Percentiles rank a stretch among this genome's conserved stretches.
phyloP scores from a whole-genome alignment of 2,888 invertebrate species.

The Epicampocera succincta region DNA sequence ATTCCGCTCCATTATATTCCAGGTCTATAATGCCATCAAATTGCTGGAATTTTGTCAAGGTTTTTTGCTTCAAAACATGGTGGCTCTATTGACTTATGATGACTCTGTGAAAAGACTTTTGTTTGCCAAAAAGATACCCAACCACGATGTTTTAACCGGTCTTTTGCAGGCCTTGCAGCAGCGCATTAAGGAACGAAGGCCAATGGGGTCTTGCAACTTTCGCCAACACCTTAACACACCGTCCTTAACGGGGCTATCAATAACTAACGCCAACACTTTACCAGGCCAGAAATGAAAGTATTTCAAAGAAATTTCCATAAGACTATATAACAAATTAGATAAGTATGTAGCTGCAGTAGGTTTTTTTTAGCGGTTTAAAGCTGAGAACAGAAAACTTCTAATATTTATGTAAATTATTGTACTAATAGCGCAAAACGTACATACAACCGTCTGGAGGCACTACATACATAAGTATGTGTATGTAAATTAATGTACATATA shows the following conservation, averaged over 20 bases:
- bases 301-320: conserved; percentile 35
- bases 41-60: conserved; percentile 95
- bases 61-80: conserved; percentile 95
- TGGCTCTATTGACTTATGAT: conserved; percentile 94
- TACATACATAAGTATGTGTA: background rate
- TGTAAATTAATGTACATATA: conserved; percentile 7
- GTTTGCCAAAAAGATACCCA: conserved; percentile 94
- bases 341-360: conserved; percentile 65
- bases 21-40: conserved; percentile 94
- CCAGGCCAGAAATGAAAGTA: conserved; percentile 30
- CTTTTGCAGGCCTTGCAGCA: conserved; percentile 90
- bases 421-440: too few relatives aligned
- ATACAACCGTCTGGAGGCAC: conserved; percentile 8
- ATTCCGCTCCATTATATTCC: conserved; percentile 65
- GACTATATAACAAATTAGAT: conserved; percentile 57
- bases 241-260: conserved; percentile 32
- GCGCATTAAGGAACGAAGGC: conserved; percentile 87
- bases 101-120: conserved; percentile 93
- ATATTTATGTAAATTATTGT: background rate
- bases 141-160: conserved; percentile 93
- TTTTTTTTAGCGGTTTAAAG: conserved; percentile 6
- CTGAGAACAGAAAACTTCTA: background rate
- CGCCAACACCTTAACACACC: conserved; percentile 76
- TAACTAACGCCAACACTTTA: conserved; percentile 45
- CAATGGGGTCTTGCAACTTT: conserved; percentile 74